Evolutionary conservation across 2,113 vertebrate genomes (phyloP).

Genomic region (Pterocles gutturalis): DNA sequence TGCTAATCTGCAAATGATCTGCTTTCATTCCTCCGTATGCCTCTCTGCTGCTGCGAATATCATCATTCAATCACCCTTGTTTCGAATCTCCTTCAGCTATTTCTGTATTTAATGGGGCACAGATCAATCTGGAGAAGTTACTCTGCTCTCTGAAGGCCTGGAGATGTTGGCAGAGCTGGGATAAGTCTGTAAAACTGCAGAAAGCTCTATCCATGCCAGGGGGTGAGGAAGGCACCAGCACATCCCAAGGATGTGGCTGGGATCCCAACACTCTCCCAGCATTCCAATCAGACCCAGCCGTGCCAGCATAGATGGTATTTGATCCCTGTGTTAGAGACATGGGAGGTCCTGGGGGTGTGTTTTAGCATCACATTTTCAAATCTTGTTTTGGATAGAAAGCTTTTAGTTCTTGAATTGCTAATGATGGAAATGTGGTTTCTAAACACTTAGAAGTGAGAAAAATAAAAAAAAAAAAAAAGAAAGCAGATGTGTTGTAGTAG

Average conservation of each 20-base stretch:
- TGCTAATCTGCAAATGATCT: neutral
- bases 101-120: neutral
- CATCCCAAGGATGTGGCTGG: neutral
- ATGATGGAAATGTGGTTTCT: neutral
- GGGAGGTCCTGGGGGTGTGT: too few relatives aligned
- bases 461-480: neutral
- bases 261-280: fast-evolving
- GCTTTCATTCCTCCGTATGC: neutral
- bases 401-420: neutral
- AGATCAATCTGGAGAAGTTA: neutral
- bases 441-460: neutral
- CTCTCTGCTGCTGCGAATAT: neutral
- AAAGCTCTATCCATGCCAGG: neutral
- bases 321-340: neutral
- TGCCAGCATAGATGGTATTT: fast-evolving
- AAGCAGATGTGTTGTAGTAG: neutral
- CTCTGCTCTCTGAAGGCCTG: neutral
- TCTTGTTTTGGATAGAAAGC: neutral
- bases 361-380: neutral
- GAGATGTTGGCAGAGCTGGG: neutral
- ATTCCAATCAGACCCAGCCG: fast-evolving
- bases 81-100: neutral
- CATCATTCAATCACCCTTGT: neutral
- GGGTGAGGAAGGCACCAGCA: neutral
- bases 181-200: neutral